These are phyloP conservation scores for Bombus affinis DNA, from an alignment of 1,140 invertebrate species.

Conservation along the genomic window DNA sequence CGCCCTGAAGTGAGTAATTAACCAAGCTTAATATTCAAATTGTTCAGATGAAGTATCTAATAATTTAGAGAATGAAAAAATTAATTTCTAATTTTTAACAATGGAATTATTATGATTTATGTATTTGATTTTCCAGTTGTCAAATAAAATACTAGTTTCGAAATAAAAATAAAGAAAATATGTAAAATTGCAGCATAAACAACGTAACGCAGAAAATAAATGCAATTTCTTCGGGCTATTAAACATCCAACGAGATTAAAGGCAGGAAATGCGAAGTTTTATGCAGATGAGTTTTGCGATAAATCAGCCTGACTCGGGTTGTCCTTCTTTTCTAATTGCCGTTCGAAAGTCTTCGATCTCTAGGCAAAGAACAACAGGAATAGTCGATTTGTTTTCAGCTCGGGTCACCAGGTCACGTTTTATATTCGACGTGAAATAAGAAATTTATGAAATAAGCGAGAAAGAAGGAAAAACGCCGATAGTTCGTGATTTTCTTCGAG, in stretches of 20 bases:
- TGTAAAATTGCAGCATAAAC: neutral
- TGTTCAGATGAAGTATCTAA: too few relatives aligned
- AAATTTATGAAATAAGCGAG: constrained; percentile 4
- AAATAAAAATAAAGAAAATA: neutral
- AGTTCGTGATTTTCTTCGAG: neutral
- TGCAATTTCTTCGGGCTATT: neutral
- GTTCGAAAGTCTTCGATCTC: constrained; percentile 5
- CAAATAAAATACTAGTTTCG: neutral
- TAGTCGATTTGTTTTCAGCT: neutral
- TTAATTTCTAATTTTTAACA: neutral
- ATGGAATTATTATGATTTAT: neutral
- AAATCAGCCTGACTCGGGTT: neutral
- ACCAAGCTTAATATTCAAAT: too few relatives aligned
- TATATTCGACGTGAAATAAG: constrained; percentile 11
- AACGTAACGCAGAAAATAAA: neutral
- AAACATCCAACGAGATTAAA: neutral
- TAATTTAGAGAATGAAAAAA: neutral
- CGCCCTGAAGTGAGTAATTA: too few relatives aligned
- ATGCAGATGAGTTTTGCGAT: neutral
- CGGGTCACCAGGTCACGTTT: constrained; percentile 12
- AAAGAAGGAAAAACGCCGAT: neutral
- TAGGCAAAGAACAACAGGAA: neutral
- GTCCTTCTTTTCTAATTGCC: neutral
- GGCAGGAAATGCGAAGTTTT: neutral
- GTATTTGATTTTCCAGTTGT: neutral